Percentiles rank a stretch among this genome's conserved stretches.
phyloP scores from a whole-genome alignment of 2,888 invertebrate species.

The Diarsia brunnea region DNA sequence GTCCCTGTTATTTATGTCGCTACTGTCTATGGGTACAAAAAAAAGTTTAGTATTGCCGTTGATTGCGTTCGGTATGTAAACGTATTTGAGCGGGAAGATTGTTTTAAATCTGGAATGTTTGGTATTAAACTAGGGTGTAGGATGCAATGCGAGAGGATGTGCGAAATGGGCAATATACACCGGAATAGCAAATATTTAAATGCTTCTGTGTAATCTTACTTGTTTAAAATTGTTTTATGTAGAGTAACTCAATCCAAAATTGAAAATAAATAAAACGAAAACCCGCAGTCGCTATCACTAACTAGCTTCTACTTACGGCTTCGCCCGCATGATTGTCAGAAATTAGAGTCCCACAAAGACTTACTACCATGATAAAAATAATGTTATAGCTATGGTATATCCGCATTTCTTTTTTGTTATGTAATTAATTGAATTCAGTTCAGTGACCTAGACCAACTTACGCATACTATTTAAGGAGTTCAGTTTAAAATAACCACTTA shows the following conservation, averaged over 20 bases:
- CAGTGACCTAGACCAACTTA: neutral
- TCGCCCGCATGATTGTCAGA: neutral
- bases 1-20: constrained; percentile 86
- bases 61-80: constrained; percentile 64
- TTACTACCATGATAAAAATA: neutral
- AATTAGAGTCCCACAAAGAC: neutral
- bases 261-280: neutral
- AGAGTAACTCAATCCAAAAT: neutral
- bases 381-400: neutral
- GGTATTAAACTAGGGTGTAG: constrained; percentile 31
- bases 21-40: constrained; percentile 65
- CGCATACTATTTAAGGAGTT: neutral
- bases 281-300: neutral
- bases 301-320: neutral
- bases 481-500: neutral
- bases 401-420: neutral
- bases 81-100: constrained; percentile 58
- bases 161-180: neutral
- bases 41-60: constrained; percentile 67
- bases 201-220: neutral
- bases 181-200: constrained; percentile 10
- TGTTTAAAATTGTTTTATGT: neutral
- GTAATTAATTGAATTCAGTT: neutral
- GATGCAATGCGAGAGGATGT: neutral
- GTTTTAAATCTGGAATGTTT: constrained; percentile 61